Conservation (phyloP, 1,140 invertebrate genomes). For the Scaptomyza montana region DNA sequence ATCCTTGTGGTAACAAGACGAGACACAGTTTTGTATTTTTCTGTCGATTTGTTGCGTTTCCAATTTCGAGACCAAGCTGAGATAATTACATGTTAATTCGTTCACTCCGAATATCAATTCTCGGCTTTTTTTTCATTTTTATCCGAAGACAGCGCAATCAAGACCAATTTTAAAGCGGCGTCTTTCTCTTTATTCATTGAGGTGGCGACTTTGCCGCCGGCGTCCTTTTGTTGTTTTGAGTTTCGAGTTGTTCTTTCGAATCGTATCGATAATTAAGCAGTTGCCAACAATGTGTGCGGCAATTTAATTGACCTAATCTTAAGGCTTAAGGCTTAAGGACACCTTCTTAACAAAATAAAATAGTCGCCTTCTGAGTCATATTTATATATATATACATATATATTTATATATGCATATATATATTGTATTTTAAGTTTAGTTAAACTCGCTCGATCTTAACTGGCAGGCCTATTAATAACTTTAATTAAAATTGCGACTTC, state of each 20-base stretch:
- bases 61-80: conserved; percentile 67
- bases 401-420: neutral
- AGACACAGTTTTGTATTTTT: conserved; percentile 72
- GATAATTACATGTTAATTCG: conserved; percentile 83
- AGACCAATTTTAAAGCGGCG: conserved; percentile 47
- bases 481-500: conserved; percentile 71
- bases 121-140: conserved; percentile 20
- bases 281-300: conserved; percentile 78
- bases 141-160: conserved; percentile 64
- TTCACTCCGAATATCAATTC: conserved; percentile 35
- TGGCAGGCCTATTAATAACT: conserved; percentile 76
- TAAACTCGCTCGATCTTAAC: conserved; percentile 18
- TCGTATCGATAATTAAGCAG: conserved; percentile 76
- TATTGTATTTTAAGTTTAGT: neutral
- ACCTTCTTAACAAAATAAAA: conserved; percentile 23
- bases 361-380: conserved; percentile 3
- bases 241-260: conserved; percentile 34
- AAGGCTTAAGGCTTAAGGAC: conserved; percentile 51
- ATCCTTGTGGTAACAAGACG: conserved; percentile 39
- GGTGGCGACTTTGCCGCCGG: conserved; percentile 46
- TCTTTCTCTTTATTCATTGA: conserved; percentile 28
- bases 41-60: conserved; percentile 74
- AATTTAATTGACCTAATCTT: conserved; percentile 65
- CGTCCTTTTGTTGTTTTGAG: conserved; percentile 28
- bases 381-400: neutral